Evolutionary conservation across 1,140 invertebrate genomes (phyloP).

Genomic region (Drosophila mojavensis): DNA sequence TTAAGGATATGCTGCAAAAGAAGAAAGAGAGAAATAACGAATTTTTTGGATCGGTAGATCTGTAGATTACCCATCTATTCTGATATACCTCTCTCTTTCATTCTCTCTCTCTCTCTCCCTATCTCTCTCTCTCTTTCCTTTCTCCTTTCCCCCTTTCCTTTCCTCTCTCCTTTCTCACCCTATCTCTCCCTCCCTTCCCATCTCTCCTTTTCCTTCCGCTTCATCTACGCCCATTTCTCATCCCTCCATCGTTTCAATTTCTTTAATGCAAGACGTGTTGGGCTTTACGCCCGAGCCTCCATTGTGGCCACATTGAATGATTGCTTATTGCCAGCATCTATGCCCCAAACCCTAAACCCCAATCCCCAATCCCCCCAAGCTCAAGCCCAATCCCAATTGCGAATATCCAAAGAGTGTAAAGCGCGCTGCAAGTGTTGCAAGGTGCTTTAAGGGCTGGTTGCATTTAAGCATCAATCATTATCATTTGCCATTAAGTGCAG

Average conservation of each 20-base stretch:
- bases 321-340: conserved; percentile 61
- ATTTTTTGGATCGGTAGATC: too few relatives aligned
- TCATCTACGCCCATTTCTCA: conserved; percentile 13
- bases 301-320: conserved; percentile 67
- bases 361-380: not conserved
- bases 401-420: not conserved
- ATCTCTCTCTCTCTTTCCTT: not conserved
- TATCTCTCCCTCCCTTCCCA: not conserved
- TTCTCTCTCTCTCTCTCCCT: not conserved
- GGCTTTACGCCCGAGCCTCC: not conserved
- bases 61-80: too few relatives aligned
- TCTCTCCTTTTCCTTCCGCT: conserved; percentile 1
- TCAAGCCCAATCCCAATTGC: not conserved
- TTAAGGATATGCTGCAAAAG: not conserved
- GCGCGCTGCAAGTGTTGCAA: conserved; percentile 27
- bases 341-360: not conserved
- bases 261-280: conserved; percentile 49
- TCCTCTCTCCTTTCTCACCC: not conserved
- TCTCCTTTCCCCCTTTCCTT: too few relatives aligned
- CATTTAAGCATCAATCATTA: conserved; percentile 75
- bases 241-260: conserved; percentile 35
- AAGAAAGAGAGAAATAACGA: too few relatives aligned
- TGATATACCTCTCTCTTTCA: not conserved
- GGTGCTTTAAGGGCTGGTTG: conserved; percentile 42
- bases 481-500: conserved; percentile 79